Evolutionary conservation across 35 echinoderm and acorn worm species (phyloP), one percentile per base, ranked within the genome.

Genomic region (Chiridota heheva): DNA sequence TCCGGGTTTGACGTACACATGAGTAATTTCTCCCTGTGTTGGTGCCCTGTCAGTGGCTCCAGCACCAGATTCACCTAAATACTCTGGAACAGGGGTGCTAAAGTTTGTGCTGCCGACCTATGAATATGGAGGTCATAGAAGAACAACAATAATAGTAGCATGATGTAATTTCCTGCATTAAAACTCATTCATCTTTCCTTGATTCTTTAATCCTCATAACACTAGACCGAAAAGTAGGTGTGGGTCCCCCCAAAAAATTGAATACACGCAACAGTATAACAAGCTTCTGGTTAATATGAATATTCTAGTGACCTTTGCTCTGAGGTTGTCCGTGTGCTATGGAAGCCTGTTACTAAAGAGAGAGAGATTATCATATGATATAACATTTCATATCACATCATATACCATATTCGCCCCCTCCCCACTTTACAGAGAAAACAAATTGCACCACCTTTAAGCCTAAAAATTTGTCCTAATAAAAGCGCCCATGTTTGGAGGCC

Each of bases 21-120:
- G 87, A 6, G 88, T 96, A 32, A 96, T 90, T 33, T 98, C 85
- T 40, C 95, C 88, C 41, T 84, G 87, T 88, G 91, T 96, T 28
- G 93, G 93, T 35, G 93, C 88, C 18, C 77, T 63, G 39, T 96
- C 87, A 17, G 83, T 77, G 36, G 68, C 80, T 26, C 78, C 51
- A 4, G 72, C 83, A 18, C 73, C 60, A 10, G 82, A 60, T 0
- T 68, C 61, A 15, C 78, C 93, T 0, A 96, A 62, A 62, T 82
- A 96, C 4, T 91, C 88, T 82, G 93, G 93, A 8, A 91, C 63
- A 25, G 93, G 93, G 16, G 69, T 43, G 37, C 49, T 76, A 28
- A 91, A 40, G 63, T 96, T 88, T 7, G 84, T 62, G 25, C 88
- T 84, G 28, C 93, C 93, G 66, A 87, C 88, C 93, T 96, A 55